These are phyloP conservation scores for Lissocephala sabroskyi DNA, from an alignment of 2,888 invertebrate species.

Conservation along the genomic window DNA sequence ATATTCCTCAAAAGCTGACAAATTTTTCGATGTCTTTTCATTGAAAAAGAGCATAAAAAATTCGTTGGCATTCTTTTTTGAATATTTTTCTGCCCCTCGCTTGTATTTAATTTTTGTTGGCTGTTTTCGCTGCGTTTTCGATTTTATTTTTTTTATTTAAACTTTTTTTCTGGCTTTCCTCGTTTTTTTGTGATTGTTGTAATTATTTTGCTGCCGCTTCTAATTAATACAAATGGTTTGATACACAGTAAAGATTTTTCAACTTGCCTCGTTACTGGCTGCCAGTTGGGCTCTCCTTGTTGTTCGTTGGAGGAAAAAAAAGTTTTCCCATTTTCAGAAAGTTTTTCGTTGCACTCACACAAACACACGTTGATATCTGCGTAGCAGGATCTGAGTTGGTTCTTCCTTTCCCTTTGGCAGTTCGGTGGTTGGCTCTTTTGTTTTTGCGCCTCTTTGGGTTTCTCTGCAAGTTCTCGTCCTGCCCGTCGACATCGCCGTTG, in stretches of 20 bases:
- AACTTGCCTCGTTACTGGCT: slow-evolving; percentile 59
- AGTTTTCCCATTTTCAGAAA: slow-evolving; percentile 61
- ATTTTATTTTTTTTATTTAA: slow-evolving; percentile 11
- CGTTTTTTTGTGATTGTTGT: slow-evolving; percentile 15
- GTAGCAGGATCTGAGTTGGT: too few relatives aligned
- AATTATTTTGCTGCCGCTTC: slow-evolving; percentile 52
- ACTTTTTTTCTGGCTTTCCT: slow-evolving; percentile 2
- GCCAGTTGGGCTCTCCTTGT: slow-evolving; percentile 30
- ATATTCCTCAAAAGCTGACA: too few relatives aligned
- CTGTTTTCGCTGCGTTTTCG: slow-evolving; percentile 13
- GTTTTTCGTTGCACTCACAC: slow-evolving; percentile 33
- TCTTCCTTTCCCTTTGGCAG: background rate
- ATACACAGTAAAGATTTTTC: slow-evolving; percentile 66
- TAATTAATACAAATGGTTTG: slow-evolving; percentile 70
- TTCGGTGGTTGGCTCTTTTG: background rate
- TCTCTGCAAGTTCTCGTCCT: background rate
- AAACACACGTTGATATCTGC: slow-evolving; percentile 5
- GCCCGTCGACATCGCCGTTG: background rate
- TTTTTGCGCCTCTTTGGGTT: background rate
- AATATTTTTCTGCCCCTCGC: slow-evolving; percentile 7
- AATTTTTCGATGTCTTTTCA: slow-evolving; percentile 8
- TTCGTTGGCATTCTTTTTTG: background rate
- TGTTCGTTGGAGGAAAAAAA: slow-evolving; percentile 49
- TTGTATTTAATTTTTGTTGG: background rate
- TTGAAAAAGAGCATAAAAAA: slow-evolving; percentile 24